Conservation (phyloP, 2,797 vertebrate genomes). For the Catamblyrhynchus diadema region DNA sequence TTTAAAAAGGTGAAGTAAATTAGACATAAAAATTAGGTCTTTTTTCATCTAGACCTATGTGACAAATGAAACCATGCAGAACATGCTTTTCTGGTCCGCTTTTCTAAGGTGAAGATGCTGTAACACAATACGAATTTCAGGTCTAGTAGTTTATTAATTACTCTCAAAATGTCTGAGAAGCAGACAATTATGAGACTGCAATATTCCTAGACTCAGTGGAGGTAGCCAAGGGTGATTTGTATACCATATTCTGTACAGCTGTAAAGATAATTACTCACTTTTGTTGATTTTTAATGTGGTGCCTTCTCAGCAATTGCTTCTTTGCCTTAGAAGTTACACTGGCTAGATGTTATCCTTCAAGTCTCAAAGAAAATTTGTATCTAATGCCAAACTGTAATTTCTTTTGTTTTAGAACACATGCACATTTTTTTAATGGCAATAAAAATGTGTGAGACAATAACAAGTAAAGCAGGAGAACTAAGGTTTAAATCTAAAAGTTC, state of each 20-base stretch:
- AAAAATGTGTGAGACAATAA: not conserved
- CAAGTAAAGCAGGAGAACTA: not conserved
- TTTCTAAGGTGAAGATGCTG: not conserved
- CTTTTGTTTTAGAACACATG: not conserved
- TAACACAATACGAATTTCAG: not conserved
- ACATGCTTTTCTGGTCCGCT: not conserved
- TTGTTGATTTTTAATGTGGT: constrained; percentile 10
- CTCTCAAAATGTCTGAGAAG: not conserved
- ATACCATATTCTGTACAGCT: not conserved
- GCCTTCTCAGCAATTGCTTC: constrained; percentile 3
- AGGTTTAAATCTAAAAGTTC: not conserved
- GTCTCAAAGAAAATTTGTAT: constrained; percentile 16
- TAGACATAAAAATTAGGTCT: not conserved
- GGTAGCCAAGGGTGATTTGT: not conserved
- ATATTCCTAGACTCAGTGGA: not conserved
- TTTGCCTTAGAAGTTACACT: constrained; percentile 36
- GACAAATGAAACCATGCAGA: not conserved
- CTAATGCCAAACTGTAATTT: not conserved
- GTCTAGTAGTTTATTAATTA: not conserved
- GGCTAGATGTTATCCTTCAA: not conserved
- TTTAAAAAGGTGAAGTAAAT: not conserved
- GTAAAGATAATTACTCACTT: not conserved
- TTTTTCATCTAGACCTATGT: not conserved
- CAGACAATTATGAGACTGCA: not conserved
- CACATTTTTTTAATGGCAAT: constrained; percentile 8